Evolutionary conservation across 2,797 vertebrate species (phyloP).

Genomic region (Squalus acanthias): DNA sequence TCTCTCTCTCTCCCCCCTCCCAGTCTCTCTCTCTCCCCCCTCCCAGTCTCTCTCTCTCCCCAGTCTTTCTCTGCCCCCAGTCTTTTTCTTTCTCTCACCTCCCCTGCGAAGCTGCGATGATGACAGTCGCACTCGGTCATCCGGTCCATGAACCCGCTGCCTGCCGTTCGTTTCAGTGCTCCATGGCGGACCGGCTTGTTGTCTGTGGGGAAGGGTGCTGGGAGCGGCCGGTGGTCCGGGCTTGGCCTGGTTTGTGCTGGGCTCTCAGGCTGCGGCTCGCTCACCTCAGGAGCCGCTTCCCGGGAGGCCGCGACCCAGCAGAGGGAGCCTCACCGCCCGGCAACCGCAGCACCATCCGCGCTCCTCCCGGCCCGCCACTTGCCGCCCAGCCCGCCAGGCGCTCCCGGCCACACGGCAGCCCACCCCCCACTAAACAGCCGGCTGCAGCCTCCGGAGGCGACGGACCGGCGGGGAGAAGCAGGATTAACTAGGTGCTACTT

Average conservation of each 20-base stretch:
- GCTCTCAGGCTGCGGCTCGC: neutral
- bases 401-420: rapidly evolving
- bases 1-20: too few relatives aligned
- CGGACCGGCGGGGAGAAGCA: neutral
- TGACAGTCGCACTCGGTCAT: neutral
- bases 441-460: neutral
- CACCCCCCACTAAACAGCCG: neutral
- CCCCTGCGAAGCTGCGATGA: constrained; percentile 9
- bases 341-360: neutral
- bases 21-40: too few relatives aligned
- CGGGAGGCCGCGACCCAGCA: neutral
- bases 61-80: too few relatives aligned
- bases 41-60: too few relatives aligned
- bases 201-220: neutral
- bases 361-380: neutral
- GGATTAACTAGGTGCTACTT: neutral
- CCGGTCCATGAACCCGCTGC: constrained; percentile 19
- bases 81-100: neutral
- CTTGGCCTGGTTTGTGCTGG: too few relatives aligned
- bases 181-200: neutral
- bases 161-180: neutral
- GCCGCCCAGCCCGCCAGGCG: neutral
- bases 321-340: neutral
- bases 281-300: neutral
- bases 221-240: neutral